These are phyloP conservation scores for Temnothorax curvispinosus DNA, from an alignment of 1,140 invertebrate species.

Conservation along the genomic window DNA sequence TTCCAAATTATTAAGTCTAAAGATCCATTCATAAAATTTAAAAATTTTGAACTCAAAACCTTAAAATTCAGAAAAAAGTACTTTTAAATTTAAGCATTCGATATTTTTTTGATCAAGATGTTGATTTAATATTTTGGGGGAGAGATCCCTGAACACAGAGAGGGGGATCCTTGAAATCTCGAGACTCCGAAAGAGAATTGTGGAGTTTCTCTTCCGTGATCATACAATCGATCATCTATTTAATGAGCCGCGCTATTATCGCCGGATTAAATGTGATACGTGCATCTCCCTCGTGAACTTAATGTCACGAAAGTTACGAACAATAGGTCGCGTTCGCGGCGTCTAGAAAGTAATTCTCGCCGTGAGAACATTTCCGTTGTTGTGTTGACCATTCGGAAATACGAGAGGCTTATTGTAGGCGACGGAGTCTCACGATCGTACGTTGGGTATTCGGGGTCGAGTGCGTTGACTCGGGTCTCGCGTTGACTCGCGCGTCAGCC, in stretches of 20 bases:
- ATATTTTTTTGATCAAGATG: background rate
- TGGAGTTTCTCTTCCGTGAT: conserved; percentile 23
- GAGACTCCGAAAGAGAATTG: background rate
- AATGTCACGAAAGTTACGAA: conserved; percentile 21
- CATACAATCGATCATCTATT: conserved; percentile 25
- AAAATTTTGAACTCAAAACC: background rate
- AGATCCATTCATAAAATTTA: background rate
- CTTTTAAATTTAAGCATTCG: background rate
- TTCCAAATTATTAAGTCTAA: background rate
- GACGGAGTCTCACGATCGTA: conserved; percentile 26
- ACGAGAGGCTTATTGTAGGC: background rate
- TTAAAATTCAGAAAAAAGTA: background rate
- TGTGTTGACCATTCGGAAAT: conserved; percentile 35
- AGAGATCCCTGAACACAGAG: too few relatives aligned
- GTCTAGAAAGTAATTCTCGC: conserved; percentile 35
- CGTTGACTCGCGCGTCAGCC: background rate
- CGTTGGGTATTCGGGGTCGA: background rate
- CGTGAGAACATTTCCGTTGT: conserved; percentile 40
- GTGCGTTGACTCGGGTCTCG: background rate
- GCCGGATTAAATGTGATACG: background rate
- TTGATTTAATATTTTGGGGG: background rate
- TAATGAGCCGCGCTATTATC: conserved; percentile 32
- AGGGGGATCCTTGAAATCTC: background rate
- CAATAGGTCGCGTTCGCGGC: conserved; percentile 6
- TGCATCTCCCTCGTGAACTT: background rate